Conservation (phyloP, 2,888 invertebrate species). For the Stegophylla sp. region DNA sequence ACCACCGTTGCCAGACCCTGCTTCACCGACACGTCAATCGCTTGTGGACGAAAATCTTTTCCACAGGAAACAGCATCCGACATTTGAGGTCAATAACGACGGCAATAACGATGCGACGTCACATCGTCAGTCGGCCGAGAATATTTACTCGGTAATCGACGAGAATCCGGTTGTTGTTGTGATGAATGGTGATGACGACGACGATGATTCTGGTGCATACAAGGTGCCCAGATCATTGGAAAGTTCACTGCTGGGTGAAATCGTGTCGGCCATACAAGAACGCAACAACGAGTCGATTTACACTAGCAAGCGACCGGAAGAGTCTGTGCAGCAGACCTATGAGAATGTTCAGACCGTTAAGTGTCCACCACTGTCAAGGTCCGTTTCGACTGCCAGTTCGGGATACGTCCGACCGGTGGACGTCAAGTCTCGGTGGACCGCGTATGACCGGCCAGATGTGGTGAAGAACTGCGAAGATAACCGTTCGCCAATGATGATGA, state of each 20-base stretch:
- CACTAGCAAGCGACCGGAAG: constrained; percentile 69
- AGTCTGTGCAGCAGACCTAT: constrained; percentile 62
- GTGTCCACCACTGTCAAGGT: constrained; percentile 50
- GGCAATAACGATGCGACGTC: neutral
- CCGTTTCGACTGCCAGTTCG: constrained; percentile 68
- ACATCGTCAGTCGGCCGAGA: constrained; percentile 67
- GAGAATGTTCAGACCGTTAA: constrained; percentile 62
- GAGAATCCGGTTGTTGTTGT: constrained; percentile 72
- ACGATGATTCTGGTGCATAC: constrained; percentile 60
- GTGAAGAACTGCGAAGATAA: constrained; percentile 47
- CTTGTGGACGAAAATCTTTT: too few relatives aligned
- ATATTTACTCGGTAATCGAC: constrained; percentile 87
- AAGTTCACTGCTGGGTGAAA: constrained; percentile 76
- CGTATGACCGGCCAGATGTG: constrained; percentile 39
- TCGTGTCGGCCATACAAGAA: constrained; percentile 85
- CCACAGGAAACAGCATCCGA: neutral
- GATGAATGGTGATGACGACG: constrained; percentile 50
- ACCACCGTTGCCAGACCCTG: constrained; percentile 67
- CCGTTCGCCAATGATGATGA: constrained; percentile 6
- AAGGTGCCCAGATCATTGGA: constrained; percentile 65
- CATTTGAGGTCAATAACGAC: neutral
- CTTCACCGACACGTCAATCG: neutral
- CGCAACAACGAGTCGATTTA: constrained; percentile 87
- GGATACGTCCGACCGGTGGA: constrained; percentile 65
- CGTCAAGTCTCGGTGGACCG: constrained; percentile 67